A percentile compares a stretch with the other conserved stretches of the same genome.
Evolutionary conservation across 2,113 vertebrate genomes (phyloP).

Genomic region (Pygoscelis adeliae): DNA sequence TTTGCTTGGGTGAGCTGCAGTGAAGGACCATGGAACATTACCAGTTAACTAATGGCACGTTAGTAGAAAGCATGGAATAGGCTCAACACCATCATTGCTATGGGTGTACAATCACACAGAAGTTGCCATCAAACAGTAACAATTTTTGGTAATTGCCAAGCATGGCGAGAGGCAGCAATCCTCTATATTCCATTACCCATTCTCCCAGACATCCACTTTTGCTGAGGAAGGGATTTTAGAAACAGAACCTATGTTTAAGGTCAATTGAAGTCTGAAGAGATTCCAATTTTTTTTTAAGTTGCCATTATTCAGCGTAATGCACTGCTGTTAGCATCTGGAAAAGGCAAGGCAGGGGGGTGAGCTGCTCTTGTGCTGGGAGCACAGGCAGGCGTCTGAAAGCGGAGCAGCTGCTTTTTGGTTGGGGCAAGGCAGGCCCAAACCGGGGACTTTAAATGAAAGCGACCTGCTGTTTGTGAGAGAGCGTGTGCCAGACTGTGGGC

Average conservation of each 20-base stretch:
- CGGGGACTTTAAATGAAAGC: neutral
- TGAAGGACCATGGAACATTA: neutral
- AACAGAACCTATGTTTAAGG: constrained; percentile 59
- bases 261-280: constrained; percentile 40
- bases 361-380: neutral
- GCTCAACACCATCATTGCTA: neutral
- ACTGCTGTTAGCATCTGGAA: neutral
- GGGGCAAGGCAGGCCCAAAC: neutral
- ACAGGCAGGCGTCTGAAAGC: neutral
- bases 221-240: constrained; percentile 54
- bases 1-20: neutral
- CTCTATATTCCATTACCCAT: constrained; percentile 15
- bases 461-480: neutral
- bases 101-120: neutral
- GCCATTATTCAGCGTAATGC: neutral
- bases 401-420: neutral
- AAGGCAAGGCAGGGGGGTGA: neutral
- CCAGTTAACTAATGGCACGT: neutral
- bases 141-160: constrained; percentile 57
- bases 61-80: neutral
- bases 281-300: neutral
- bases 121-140: constrained; percentile 7
- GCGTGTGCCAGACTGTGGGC: accelerated
- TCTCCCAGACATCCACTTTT: neutral
- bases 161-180: neutral